These are phyloP conservation scores for Percina caprodes DNA, from an alignment of 2,113 vertebrate genomes.

Conservation along the genomic window DNA sequence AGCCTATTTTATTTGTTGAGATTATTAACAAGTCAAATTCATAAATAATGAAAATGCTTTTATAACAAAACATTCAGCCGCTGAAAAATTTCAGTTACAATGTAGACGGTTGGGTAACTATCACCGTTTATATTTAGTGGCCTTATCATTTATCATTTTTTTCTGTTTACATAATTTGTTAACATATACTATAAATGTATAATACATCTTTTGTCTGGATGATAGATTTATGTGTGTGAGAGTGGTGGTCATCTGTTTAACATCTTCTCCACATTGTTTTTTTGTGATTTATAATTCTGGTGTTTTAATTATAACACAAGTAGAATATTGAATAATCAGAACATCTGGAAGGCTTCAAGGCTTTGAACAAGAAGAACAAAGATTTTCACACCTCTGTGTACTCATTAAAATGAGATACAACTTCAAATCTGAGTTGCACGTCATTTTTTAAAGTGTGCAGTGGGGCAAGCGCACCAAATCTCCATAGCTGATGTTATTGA, in stretches of 20 bases:
- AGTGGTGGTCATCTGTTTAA: background rate
- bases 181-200: background rate
- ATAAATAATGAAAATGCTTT: slow-evolving; percentile 1
- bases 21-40: background rate
- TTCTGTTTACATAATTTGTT: slow-evolving; percentile 26
- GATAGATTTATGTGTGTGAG: background rate
- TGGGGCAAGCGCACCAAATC: background rate
- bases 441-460: slow-evolving; percentile 25
- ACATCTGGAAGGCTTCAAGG: background rate
- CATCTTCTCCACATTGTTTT: background rate
- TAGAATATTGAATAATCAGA: slow-evolving; percentile 19
- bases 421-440: slow-evolving; percentile 9
- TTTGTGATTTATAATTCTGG: background rate
- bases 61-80: background rate
- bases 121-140: background rate
- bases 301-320: slow-evolving; percentile 11
- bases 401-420: slow-evolving; percentile 40
- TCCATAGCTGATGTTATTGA: slow-evolving; percentile 1
- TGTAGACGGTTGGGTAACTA: slow-evolving; percentile 1
- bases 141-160: slow-evolving; percentile 3
- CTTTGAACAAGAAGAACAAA: slow-evolving; percentile 15
- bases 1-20: background rate
- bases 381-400: slow-evolving; percentile 3
- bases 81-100: slow-evolving; percentile 12
- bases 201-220: background rate